Conservation (phyloP, 2,113 vertebrate species). For the Oxyruncus cristatus region DNA sequence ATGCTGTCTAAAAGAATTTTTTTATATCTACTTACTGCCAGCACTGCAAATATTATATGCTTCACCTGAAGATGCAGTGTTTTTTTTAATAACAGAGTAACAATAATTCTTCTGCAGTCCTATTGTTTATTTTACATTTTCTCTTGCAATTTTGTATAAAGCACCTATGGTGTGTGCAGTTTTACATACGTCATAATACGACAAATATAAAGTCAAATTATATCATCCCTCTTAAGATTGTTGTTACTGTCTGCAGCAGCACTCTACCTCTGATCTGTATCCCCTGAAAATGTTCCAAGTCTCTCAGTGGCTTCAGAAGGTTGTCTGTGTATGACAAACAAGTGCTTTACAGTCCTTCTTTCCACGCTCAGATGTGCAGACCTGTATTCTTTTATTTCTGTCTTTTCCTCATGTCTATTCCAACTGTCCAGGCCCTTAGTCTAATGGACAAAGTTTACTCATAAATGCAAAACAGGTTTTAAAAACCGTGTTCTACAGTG, state of each 20-base stretch:
- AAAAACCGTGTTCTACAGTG: neutral
- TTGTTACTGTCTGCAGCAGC: neutral
- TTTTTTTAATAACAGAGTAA: neutral
- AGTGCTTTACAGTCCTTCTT: neutral
- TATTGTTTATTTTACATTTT: neutral
- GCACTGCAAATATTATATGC: neutral
- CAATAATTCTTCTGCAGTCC: neutral
- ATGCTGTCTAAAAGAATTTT: neutral
- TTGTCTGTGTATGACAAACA: neutral
- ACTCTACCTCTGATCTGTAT: neutral
- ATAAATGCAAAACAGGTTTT: neutral
- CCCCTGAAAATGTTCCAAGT: neutral
- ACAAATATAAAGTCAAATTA: neutral
- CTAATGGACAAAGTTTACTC: neutral
- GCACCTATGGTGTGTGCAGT: neutral
- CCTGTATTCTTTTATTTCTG: neutral
- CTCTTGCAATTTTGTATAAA: neutral
- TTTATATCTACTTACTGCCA: neutral
- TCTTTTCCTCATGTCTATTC: neutral
- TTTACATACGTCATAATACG: neutral
- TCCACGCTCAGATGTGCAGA: neutral
- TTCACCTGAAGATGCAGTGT: neutral
- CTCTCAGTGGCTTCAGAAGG: neutral
- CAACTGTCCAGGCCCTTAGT: neutral
- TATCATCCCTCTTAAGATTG: neutral